Evolutionary conservation across 2,797 vertebrate genomes (phyloP).

Genomic region (Chaenodraco wilsoni): DNA sequence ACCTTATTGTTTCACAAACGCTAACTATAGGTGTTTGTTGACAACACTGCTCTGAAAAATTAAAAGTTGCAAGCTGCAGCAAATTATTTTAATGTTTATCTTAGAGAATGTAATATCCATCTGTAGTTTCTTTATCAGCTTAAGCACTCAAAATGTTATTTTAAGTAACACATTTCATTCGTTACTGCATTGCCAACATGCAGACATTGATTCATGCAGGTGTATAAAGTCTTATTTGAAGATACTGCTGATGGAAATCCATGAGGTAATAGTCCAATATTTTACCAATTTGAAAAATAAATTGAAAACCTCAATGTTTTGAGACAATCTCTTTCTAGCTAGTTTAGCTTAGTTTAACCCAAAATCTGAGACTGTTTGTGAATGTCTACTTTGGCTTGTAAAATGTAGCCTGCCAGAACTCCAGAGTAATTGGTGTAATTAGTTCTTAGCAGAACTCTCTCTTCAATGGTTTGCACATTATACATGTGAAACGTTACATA

Average conservation of each 20-base stretch:
- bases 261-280: background rate
- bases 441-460: conserved; percentile 27
- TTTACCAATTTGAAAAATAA: conserved; percentile 7
- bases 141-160: conserved; percentile 4
- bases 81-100: background rate
- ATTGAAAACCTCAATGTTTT: background rate
- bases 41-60: background rate
- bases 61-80: background rate
- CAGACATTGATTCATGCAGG: background rate
- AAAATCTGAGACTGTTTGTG: conserved; percentile 4
- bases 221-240: background rate
- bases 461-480: conserved; percentile 44
- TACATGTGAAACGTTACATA: conserved; percentile 51
- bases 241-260: conserved; percentile 1
- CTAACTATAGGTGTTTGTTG: conserved; percentile 4
- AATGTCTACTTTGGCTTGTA: conserved; percentile 22
- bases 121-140: conserved; percentile 2
- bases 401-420: conserved; percentile 36
- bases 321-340: background rate
- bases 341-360: background rate
- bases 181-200: background rate
- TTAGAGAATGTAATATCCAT: background rate
- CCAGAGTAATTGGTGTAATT: conserved; percentile 49
- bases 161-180: background rate
- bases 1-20: conserved; percentile 18